Base-by-base conservation (phyloP, 2,113 vertebrate species). In the Hippocampus guttulatus region DNA sequence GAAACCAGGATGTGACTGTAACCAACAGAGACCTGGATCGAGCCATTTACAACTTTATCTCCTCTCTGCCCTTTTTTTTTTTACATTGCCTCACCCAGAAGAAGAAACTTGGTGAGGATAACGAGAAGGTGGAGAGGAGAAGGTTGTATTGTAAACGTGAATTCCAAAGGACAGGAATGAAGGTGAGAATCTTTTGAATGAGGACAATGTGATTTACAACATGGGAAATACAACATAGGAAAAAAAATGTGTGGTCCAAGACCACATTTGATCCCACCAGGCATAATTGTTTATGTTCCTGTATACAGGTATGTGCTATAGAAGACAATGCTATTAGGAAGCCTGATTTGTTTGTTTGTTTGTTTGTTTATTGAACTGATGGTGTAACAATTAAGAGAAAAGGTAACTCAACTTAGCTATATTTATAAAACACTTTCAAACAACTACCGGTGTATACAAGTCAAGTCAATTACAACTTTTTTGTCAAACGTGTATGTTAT, bases 1-100 rank as follows among this genome's bases (percentile, higher is more conserved):
- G 93, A 95, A 96, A 95, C 95, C 94, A 93, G 94, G 93, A 92
- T 92, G 94, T 87, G 91, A 92, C 93, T 92, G 91, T 90, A 89
- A 92, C 92, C 93, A 92, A 94, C 93, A 86, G 90, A 92, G 93
- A 94, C 90, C 93, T 95, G 89, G 85, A 21, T 86, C 85, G 90
- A 91, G 87, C 81, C 87, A 93, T 94, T 93, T 94, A 94, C 92
- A 95, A 95, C 94, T 88, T 82, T 82, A 68, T 85, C 74, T 77
- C 73, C 55, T 65, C 64, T 75, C n/a, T 15, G 8, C 73, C 73
- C 75, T 78, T 74, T 64, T 70, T 30, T 18, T 33, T 16, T 30
- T 14, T 18, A 16, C 58, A 60, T 30, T 16, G 2, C 57, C 27
- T 47, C 4, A 15, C 30, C 25, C 11, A 60, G 27, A 30, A 60